These are phyloP conservation scores for Cossypha niveicapilla DNA, from an alignment of 2,797 vertebrate genomes.

Conservation along the genomic window DNA sequence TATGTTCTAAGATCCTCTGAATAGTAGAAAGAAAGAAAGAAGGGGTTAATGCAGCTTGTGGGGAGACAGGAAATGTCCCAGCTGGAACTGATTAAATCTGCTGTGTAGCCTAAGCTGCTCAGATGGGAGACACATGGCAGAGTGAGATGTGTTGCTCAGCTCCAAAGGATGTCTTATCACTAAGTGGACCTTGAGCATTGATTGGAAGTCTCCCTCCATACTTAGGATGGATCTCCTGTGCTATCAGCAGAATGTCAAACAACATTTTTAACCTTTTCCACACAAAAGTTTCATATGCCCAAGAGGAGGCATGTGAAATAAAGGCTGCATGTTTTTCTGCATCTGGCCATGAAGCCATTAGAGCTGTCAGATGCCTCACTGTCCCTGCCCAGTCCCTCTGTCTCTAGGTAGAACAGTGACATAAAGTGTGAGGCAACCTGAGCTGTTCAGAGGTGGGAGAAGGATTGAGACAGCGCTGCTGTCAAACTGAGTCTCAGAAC, in stretches of 20 bases:
- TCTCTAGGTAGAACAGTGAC: not conserved
- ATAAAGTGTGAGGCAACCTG: not conserved
- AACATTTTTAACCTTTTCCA: not conserved
- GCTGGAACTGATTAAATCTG: slow-evolving; percentile 39
- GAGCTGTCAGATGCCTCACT: not conserved
- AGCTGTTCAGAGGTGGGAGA: not conserved
- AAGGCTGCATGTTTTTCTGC: not conserved
- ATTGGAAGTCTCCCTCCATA: not conserved
- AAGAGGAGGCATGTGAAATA: not conserved
- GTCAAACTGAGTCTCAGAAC: not conserved
- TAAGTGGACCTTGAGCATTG: not conserved
- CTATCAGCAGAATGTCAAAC: not conserved
- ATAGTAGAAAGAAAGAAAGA: not conserved
- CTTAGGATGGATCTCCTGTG: not conserved
- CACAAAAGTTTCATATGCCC: not conserved
- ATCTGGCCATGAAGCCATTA: not conserved
- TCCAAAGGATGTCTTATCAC: not conserved
- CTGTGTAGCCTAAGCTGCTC: not conserved
- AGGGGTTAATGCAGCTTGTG: slow-evolving; percentile 36
- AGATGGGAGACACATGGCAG: slow-evolving; percentile 52
- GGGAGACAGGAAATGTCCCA: slow-evolving; percentile 57
- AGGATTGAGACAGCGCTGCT: not conserved
- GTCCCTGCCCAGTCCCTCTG: not conserved
- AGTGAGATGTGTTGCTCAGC: slow-evolving; percentile 2
- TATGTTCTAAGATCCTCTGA: not conserved